Evolutionary conservation across 2,113 vertebrate species (phyloP).

Genomic region (Merops nubicus): DNA sequence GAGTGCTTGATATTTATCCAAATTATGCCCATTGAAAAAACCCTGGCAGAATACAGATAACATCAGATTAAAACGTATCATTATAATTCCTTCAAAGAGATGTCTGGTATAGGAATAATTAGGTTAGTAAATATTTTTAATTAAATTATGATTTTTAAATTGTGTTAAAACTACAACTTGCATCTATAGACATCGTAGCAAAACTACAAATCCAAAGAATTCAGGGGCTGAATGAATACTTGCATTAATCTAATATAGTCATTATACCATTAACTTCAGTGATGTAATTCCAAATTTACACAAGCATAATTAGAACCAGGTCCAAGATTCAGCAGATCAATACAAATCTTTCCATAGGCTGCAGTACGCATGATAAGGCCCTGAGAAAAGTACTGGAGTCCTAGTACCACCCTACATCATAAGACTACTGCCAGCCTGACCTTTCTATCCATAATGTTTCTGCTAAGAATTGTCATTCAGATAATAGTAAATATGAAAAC

Average conservation of each 20-base stretch:
- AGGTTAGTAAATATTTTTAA: slow-evolving; percentile 70
- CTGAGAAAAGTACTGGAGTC: neutral
- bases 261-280: slow-evolving; percentile 39
- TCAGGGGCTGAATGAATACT: slow-evolving; percentile 17
- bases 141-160: slow-evolving; percentile 63
- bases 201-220: slow-evolving; percentile 32
- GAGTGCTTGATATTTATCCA: slow-evolving; percentile 70
- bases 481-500: neutral
- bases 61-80: slow-evolving; percentile 66
- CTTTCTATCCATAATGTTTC: neutral
- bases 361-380: neutral
- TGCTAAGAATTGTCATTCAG: neutral
- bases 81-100: slow-evolving; percentile 65
- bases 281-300: slow-evolving; percentile 56
- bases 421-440: neutral
- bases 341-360: slow-evolving; percentile 23
- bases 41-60: slow-evolving; percentile 68
- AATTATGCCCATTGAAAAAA: slow-evolving; percentile 67
- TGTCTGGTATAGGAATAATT: slow-evolving; percentile 60
- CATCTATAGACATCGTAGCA: neutral
- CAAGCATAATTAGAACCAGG: slow-evolving; percentile 14
- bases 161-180: slow-evolving; percentile 55
- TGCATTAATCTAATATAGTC: slow-evolving; percentile 44
- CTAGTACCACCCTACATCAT: neutral
- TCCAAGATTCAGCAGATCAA: slow-evolving; percentile 40